phyloP scores from a whole-genome alignment of 1,140 invertebrate genomes.

The Cydia pomonella region DNA sequence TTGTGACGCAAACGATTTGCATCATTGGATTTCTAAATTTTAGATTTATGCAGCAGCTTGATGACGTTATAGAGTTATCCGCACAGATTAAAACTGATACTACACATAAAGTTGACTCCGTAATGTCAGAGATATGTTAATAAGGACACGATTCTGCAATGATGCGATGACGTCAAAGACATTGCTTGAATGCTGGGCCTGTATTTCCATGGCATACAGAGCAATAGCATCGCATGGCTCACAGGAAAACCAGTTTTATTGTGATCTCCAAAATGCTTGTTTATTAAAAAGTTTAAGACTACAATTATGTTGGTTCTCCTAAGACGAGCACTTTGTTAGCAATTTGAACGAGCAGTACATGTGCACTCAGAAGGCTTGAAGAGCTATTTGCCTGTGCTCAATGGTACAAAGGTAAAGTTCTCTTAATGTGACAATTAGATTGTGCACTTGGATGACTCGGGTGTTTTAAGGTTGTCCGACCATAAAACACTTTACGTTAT shows the following conservation, averaged over 20 bases:
- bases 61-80: constrained; percentile 16
- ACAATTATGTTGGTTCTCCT: background rate
- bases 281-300: background rate
- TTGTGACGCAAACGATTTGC: background rate
- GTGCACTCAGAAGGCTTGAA: constrained; percentile 3
- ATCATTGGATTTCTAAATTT: background rate
- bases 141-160: constrained; percentile 18
- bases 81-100: constrained; percentile 2
- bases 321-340: background rate
- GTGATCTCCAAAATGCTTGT: background rate
- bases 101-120: constrained; percentile 9
- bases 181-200: background rate
- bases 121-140: constrained; percentile 18
- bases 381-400: background rate
- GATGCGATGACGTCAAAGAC: constrained; percentile 25
- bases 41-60: background rate
- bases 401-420: background rate
- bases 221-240: background rate
- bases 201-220: background rate
- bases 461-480: background rate
- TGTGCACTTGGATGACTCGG: background rate
- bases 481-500: background rate
- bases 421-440: background rate
- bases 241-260: background rate
- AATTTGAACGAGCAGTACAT: background rate